Evolutionary conservation across 2,888 invertebrate species (phyloP).

Genomic region (Dolichopus griseipennis): DNA sequence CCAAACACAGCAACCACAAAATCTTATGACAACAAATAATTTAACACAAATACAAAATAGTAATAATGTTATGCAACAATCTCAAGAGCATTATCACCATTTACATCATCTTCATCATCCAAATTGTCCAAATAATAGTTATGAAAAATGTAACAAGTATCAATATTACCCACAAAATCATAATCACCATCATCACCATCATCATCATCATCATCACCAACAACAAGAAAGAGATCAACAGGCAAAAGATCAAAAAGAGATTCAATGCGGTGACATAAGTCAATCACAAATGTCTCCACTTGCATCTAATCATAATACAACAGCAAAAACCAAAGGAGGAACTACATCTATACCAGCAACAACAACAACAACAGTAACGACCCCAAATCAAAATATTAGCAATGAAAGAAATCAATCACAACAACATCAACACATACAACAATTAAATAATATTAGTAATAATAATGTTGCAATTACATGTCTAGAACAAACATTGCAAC

Average conservation of each 20-base stretch:
- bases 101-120: constrained; percentile 7
- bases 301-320: constrained; percentile 8
- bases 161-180: too few species aligned
- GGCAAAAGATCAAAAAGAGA: constrained; percentile 35
- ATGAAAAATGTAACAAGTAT: too few species aligned
- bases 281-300: constrained; percentile 50
- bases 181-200: neutral
- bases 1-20: constrained; percentile 15
- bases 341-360: constrained; percentile 10
- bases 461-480: neutral
- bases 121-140: constrained; percentile 1
- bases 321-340: neutral
- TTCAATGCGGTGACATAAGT: constrained; percentile 49
- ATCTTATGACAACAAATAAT: neutral
- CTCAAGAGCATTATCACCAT: neutral
- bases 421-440: neutral
- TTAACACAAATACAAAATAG: too few species aligned
- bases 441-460: neutral
- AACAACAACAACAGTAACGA: constrained; percentile 8
- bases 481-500: neutral
- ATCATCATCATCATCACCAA: neutral
- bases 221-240: constrained; percentile 12
- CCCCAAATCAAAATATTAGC: neutral
- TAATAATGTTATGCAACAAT: neutral
- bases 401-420: neutral